phyloP scores from a whole-genome alignment of 2,888 invertebrate species.

The Hirtodrosophila confusa region DNA sequence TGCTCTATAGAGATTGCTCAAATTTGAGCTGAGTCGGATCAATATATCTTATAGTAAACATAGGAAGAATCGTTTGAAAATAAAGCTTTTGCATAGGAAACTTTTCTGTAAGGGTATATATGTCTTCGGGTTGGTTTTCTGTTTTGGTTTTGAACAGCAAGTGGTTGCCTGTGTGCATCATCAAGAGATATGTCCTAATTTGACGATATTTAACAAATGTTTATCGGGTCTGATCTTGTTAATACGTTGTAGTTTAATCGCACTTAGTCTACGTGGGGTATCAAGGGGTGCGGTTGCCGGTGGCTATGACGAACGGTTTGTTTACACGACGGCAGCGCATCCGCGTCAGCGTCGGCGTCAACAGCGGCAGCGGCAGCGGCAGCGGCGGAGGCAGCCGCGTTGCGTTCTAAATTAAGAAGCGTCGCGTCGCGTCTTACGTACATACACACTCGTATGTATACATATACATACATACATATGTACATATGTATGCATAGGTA shows the following conservation, averaged over 20 bases:
- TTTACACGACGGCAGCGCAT: conserved; percentile 56
- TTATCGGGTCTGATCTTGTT: conserved; percentile 29
- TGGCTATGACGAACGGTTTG: conserved; percentile 62
- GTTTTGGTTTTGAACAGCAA: not conserved
- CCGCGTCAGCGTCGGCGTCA: conserved; percentile 23
- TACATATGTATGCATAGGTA: conserved; percentile 7
- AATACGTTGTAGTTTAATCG: conserved; percentile 54
- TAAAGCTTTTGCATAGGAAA: too few species aligned
- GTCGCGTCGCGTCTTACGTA: conserved; percentile 31
- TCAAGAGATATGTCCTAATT: too few species aligned
- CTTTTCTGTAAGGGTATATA: too few species aligned
- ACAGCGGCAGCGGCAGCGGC: not conserved
- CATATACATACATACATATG: not conserved
- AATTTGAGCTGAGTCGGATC: too few species aligned
- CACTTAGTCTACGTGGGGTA: conserved; percentile 56
- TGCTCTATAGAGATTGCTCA: too few species aligned
- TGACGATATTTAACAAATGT: conserved; percentile 18
- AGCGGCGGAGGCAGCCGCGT: conserved; percentile 49
- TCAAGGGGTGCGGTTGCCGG: conserved; percentile 24
- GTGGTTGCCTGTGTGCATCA: not conserved
- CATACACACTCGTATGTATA: conserved; percentile 11
- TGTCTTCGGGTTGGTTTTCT: too few species aligned
- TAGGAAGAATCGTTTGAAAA: too few species aligned
- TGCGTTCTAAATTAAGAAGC: conserved; percentile 70
- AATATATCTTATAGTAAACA: too few species aligned